A percentile compares a stretch with the other conserved stretches of the same genome.
These are phyloP conservation scores for Cepaea nemoralis DNA, from an alignment of 1,140 invertebrate genomes.

Conservation along the genomic window DNA sequence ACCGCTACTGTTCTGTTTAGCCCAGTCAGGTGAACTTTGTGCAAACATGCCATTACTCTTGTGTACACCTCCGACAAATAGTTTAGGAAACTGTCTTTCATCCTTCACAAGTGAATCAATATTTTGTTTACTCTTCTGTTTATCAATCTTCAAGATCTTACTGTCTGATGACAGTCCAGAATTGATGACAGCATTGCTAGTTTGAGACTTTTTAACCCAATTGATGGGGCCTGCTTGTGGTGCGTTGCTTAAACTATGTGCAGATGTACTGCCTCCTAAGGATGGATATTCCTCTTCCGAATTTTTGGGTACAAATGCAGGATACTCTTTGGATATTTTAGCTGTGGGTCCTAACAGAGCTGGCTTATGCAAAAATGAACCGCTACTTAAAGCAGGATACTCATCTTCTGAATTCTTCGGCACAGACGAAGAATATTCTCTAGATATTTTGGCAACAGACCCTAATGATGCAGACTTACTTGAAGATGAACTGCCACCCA, in stretches of 20 bases:
- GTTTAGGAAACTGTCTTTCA: constrained; percentile 69
- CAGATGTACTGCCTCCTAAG: constrained; percentile 23
- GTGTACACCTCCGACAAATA: constrained; percentile 50
- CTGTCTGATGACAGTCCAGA: not conserved
- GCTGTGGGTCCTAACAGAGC: constrained; percentile 1
- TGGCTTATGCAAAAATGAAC: too few species aligned
- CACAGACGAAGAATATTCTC: constrained; percentile 8
- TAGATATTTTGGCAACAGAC: not conserved
- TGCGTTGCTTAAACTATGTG: not conserved
- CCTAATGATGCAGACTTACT: constrained; percentile 29
- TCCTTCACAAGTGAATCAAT: constrained; percentile 41
- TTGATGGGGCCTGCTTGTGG: not conserved
- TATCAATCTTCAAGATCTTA: not conserved
- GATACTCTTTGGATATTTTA: not conserved
- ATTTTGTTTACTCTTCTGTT: not conserved
- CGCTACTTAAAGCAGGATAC: constrained; percentile 36
- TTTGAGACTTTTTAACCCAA: constrained; percentile 28
- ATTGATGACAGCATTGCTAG: not conserved
- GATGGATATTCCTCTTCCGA: constrained; percentile 41
- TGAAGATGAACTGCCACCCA: constrained; percentile 28
- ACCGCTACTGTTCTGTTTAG: constrained; percentile 9
- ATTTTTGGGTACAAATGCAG: constrained; percentile 7
- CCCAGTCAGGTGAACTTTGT: not conserved
- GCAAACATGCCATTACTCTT: constrained; percentile 12
- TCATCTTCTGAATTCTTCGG: constrained; percentile 34